Conservation (phyloP, 2,888 invertebrate genomes). For the Athalia cordata region DNA sequence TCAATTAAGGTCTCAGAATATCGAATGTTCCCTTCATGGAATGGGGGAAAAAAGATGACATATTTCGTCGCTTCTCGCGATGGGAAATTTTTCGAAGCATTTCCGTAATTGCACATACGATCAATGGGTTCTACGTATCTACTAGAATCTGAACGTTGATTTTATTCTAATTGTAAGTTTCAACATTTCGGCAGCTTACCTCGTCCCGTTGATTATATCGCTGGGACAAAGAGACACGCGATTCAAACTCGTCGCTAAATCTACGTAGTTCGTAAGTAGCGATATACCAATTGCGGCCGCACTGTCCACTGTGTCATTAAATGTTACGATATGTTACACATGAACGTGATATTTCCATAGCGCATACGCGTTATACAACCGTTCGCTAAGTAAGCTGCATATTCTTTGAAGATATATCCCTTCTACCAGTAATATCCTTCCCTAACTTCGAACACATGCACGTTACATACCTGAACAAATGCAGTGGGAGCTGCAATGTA, state of each 20-base stretch:
- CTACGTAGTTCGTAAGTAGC: not conserved
- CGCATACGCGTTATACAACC: constrained; percentile 37
- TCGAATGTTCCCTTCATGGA: too few relatives aligned
- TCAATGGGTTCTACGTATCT: too few relatives aligned
- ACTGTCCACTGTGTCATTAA: constrained; percentile 38
- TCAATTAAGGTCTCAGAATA: too few relatives aligned
- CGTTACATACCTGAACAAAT: not conserved
- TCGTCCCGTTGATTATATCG: not conserved
- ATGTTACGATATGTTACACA: constrained; percentile 41
- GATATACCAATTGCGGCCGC: not conserved
- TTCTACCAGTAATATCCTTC: constrained; percentile 13
- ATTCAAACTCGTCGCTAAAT: not conserved
- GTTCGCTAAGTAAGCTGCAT: constrained; percentile 25
- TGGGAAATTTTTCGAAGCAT: too few relatives aligned
- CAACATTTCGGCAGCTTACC: not conserved
- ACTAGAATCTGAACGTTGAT: too few relatives aligned
- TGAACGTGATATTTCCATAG: constrained; percentile 35
- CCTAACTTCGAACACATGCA: not conserved
- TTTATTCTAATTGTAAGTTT: too few relatives aligned
- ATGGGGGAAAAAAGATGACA: too few relatives aligned
- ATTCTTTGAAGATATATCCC: constrained; percentile 8
- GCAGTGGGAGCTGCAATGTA: not conserved
- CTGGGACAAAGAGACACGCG: not conserved
- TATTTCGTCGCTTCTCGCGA: too few relatives aligned
- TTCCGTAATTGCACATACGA: too few relatives aligned